These are phyloP conservation scores for Zoroaster sp. DNA, from an alignment of 53 echinoderm and acorn worm species.

Conservation along the genomic window DNA sequence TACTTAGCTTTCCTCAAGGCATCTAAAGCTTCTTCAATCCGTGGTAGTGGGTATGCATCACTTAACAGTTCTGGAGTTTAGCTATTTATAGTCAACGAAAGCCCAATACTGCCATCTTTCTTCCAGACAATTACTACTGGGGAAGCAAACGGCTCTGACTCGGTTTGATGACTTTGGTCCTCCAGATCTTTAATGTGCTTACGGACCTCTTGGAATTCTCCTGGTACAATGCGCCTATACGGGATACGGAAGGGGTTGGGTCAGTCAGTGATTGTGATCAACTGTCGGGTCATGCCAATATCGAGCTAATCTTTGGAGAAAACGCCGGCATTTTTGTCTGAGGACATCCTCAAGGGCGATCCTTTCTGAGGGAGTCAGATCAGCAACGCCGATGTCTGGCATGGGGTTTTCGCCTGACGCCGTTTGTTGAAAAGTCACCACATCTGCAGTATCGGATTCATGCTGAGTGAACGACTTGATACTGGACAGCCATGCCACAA, in stretches of 20 bases:
- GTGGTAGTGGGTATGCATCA: constrained; percentile 37
- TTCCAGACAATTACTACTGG: constrained; percentile 51
- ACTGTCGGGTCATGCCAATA: constrained; percentile 2
- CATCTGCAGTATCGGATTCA: not conserved
- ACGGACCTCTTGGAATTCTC: constrained; percentile 5
- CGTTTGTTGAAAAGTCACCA: not conserved
- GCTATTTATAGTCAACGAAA: constrained; percentile 30
- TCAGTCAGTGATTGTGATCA: constrained; percentile 3
- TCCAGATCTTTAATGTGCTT: constrained; percentile 26
- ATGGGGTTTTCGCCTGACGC: not conserved
- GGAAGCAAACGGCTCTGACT: constrained; percentile 42
- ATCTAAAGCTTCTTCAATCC: constrained; percentile 36
- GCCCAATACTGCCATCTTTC: constrained; percentile 23
- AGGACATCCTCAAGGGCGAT: not conserved
- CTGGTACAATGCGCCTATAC: constrained; percentile 8
- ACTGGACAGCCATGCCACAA: not conserved
- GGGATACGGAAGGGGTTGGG: constrained; percentile 24
- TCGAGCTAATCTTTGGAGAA: constrained; percentile 11
- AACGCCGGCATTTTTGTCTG: not conserved
- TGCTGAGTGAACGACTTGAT: not conserved
- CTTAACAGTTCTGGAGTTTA: constrained; percentile 28
- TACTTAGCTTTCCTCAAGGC: constrained; percentile 48
- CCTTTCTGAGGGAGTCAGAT: not conserved
- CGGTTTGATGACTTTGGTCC: not conserved
- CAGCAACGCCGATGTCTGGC: not conserved